phyloP scores from a whole-genome alignment of 2,113 vertebrate genomes.

The Myrmecobius fasciatus region DNA sequence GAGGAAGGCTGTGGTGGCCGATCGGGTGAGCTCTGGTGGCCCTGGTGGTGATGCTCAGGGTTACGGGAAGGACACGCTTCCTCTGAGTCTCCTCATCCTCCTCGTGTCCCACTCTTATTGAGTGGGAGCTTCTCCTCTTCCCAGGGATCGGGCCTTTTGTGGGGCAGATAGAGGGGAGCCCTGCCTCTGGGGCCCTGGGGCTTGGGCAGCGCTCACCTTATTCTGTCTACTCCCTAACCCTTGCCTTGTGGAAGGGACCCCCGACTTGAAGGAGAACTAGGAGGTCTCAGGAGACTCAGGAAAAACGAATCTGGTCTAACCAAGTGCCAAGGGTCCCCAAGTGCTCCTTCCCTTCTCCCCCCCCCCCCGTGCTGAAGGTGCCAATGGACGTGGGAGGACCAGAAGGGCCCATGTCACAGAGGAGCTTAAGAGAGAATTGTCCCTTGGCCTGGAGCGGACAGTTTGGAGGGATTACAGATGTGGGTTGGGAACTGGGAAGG shows the following conservation, averaged over 20 bases:
- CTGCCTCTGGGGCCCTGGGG: too few relatives aligned
- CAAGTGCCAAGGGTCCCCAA: background rate
- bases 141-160: background rate
- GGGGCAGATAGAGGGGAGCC: background rate
- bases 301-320: background rate
- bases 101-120: background rate
- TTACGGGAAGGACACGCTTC: background rate
- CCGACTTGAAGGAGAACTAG: background rate
- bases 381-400: constrained; percentile 12
- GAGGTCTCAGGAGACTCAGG: background rate
- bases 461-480: background rate
- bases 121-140: background rate
- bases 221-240: background rate
- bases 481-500: background rate
- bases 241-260: background rate
- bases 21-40: constrained; percentile 88
- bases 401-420: background rate
- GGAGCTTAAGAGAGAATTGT: constrained; percentile 4
- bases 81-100: background rate
- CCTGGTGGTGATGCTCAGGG: background rate
- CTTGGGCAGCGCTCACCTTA: background rate
- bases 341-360: background rate
- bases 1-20: constrained; percentile 91
- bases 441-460: background rate
- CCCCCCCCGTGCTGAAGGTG: background rate